Evolutionary conservation across 1,140 invertebrate species (phyloP), one percentile per base, ranked within the genome.

Genomic region (Tetragnatha versicolor): DNA sequence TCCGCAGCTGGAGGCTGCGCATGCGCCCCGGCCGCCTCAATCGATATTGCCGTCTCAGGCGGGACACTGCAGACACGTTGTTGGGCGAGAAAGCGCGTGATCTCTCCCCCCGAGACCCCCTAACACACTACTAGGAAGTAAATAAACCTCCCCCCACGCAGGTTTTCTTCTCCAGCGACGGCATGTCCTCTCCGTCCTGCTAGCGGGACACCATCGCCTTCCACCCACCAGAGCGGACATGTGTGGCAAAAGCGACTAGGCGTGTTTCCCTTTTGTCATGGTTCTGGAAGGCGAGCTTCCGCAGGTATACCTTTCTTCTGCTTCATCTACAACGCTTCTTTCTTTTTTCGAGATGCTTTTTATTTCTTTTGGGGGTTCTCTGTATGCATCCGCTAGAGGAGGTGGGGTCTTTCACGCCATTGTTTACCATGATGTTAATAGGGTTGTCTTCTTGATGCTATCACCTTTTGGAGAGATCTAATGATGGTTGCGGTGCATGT

Each of bases 41-140:
- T 75, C 70, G 63, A 75, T 75, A 75, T 75, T 75, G 70, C 70
- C 70, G 70, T 75, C 70, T 75, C 70, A 47, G 10, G 31, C 55
- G 35, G 39, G 63, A 37, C 25, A 75, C 70, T 63, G 70, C 70
- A 75, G 70, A 75, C 70, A 75, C 70, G 70, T 75, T 75, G 55
- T 29, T 39, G 31, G 47, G 12, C 70, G 70, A 61, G 58, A 63
- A 75, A 49, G 47, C 37, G 70, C 70, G 70, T 75, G 70, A 75
- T 75, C 63, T 51, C 25, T 20, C 42, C 68, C 22, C 25, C 17
- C 47, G 29, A 39, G 33, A 39, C 12, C 35, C 20, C 33, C 66
- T 47, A n/a, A 25, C n/a, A n/a, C 14, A 22, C 31, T 45, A 31
- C 33, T 29, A 39, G 37, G 63, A 75, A 27, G 70, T 75, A 75